These are phyloP conservation scores for Lucifuga dentata DNA, from an alignment of 2,113 vertebrate genomes.

Conservation along the genomic window DNA sequence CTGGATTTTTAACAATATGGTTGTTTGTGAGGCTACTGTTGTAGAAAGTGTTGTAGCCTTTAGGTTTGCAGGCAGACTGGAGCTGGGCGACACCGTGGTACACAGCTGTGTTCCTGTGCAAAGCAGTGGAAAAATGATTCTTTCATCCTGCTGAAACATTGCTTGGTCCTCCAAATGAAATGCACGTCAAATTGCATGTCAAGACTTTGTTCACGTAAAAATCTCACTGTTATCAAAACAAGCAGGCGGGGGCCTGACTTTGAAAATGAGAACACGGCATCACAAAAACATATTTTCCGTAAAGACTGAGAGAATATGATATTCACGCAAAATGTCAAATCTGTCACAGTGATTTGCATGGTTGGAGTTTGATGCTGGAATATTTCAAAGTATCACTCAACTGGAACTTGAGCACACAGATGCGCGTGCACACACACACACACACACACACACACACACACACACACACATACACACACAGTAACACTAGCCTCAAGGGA, in stretches of 20 bases:
- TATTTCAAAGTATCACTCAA: constrained; percentile 31
- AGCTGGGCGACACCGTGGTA: background rate
- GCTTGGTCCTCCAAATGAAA: constrained; percentile 29
- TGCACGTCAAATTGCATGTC: constrained; percentile 32
- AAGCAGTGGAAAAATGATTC: constrained; percentile 23
- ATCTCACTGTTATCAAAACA: constrained; percentile 47
- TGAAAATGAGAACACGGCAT: constrained; percentile 28
- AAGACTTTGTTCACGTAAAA: constrained; percentile 25
- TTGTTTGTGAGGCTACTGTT: background rate
- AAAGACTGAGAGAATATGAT: constrained; percentile 10
- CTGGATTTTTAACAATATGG: too few species aligned
- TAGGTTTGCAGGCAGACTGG: constrained; percentile 6
- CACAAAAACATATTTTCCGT: constrained; percentile 1
- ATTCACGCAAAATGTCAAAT: constrained; percentile 43
- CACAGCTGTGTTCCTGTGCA: constrained; percentile 24
- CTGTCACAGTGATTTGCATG: constrained; percentile 50
- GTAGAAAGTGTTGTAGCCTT: background rate
- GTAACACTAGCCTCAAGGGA: constrained; percentile 28
- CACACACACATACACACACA: background rate
- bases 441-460: background rate
- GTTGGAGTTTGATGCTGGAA: constrained; percentile 34
- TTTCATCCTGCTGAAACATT: constrained; percentile 29
- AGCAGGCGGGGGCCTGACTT: constrained; percentile 1
- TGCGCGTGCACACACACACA: background rate
- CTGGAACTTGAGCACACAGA: constrained; percentile 14